Base-by-base conservation (phyloP, 2,797 vertebrate genomes). In the Chloroceryle inda region DNA sequence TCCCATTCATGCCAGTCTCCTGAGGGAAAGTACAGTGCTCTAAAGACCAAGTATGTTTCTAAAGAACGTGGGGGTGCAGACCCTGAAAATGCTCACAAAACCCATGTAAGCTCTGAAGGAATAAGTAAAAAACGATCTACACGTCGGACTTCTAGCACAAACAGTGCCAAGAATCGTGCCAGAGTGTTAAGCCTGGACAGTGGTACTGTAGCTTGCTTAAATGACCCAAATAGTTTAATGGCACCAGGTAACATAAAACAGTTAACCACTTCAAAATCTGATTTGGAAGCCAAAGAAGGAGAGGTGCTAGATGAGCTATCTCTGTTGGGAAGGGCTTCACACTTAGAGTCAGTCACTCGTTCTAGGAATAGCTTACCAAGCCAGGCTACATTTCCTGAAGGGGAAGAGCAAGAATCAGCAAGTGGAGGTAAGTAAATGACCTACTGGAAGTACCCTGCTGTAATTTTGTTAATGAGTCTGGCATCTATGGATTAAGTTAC, bases 241-340 rank as follows among this genome's bases (percentile, higher is more conserved):
- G 98, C 99, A 76, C 99, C 99, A 10, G 97, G 98, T 52, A 99
- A 98, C 85, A 98, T 98, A 52, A 99, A 99, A 85, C 99, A 99
- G 88, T 98, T 99, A 94, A 99, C 99, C 97, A 99, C 99, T 97
- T 99, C 99, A 95, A 99, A 99, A 97, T 99, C 99, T 19, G 99
- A 99, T 98, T 98, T 99, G 94, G 99, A 99, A 98, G 99, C 99
- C 98, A 99, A 99, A 99, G 99, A 99, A 98, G 99, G 99, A 97
- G 99, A 99, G 98, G 99, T 99, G 94, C 98, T 99, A 97, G 99
- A 99, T 89, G 99, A 99, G 52, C 98, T 99, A 9, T 99, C 99
- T 84, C 98, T 99, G 88, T 97, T 99, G 98, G 99, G 99, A 89
- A 98, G 99, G 90, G 99, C 99, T 97, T 99, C 99, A 91, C 99